phyloP scores from a whole-genome alignment of 1,140 invertebrate genomes.

The Brachionus koreanus region DNA sequence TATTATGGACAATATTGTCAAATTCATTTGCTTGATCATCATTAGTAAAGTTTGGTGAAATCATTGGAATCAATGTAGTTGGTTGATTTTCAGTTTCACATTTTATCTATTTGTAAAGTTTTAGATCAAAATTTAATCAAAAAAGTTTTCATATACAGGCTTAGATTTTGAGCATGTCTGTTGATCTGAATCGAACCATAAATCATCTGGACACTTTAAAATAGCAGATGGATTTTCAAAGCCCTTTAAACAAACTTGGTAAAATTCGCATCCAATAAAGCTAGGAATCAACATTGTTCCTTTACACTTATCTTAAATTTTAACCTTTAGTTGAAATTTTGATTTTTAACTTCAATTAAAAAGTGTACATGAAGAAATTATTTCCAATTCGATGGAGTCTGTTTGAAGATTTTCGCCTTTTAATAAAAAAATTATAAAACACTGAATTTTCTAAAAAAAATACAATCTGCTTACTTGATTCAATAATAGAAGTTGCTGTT shows the following conservation, averaged over 20 bases:
- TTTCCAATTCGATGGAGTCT: background rate
- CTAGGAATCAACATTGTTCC: background rate
- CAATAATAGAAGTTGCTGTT: too few relatives aligned
- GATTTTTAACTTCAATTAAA: background rate
- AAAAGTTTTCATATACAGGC: background rate
- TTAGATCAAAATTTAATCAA: background rate
- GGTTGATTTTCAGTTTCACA: background rate
- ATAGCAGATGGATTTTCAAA: background rate
- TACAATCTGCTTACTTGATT: too few relatives aligned
- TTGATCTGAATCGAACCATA: background rate
- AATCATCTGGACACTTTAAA: background rate
- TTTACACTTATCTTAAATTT: background rate
- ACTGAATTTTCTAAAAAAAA: too few relatives aligned
- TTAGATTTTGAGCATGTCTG: background rate
- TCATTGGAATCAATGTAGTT: background rate
- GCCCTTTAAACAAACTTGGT: slow-evolving; percentile 20
- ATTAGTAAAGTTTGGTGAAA: background rate
- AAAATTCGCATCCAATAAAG: background rate
- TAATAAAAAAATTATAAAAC: too few relatives aligned
- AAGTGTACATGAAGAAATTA: background rate
- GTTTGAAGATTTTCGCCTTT: too few relatives aligned
- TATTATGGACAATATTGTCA: background rate
- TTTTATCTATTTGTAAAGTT: background rate
- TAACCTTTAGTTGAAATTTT: background rate
- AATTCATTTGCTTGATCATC: background rate